phyloP scores from a whole-genome alignment of 2,113 vertebrate species.

The Maccullochella peelii region DNA sequence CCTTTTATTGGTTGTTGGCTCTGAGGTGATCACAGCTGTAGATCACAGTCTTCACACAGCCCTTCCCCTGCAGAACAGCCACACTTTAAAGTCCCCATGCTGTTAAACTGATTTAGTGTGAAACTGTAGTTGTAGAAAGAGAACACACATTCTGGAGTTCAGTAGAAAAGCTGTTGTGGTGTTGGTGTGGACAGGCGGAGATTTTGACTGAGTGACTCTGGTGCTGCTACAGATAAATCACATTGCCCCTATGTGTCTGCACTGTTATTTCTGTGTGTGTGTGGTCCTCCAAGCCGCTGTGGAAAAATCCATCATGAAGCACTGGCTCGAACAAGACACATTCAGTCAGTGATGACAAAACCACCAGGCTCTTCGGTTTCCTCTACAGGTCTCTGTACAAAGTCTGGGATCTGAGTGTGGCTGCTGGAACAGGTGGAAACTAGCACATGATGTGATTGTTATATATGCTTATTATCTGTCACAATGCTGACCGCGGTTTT shows the following conservation, averaged over 20 bases:
- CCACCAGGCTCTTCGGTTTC: neutral
- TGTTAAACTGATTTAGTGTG: neutral
- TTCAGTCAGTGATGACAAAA: slow-evolving; percentile 22
- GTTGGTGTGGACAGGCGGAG: neutral
- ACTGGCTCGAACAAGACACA: neutral
- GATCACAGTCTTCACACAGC: neutral
- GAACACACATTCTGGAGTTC: neutral
- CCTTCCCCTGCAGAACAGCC: neutral
- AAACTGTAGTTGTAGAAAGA: neutral
- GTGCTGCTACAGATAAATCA: slow-evolving; percentile 6
- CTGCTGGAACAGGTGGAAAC: slow-evolving; percentile 2
- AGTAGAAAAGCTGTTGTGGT: neutral
- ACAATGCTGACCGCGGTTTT: neutral
- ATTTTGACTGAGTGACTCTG: neutral
- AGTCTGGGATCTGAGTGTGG: neutral
- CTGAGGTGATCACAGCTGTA: neutral
- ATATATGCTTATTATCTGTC: neutral
- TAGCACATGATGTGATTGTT: neutral
- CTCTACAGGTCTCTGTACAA: neutral
- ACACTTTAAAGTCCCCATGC: neutral
- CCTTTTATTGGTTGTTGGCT: neutral
- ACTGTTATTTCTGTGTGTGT: neutral
- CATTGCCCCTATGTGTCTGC: neutral
- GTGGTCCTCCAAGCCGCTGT: neutral
- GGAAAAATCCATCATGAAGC: slow-evolving; percentile 12